Evolutionary conservation across 2,797 vertebrate species (phyloP).

Genomic region (Eidolon dupreanum): DNA sequence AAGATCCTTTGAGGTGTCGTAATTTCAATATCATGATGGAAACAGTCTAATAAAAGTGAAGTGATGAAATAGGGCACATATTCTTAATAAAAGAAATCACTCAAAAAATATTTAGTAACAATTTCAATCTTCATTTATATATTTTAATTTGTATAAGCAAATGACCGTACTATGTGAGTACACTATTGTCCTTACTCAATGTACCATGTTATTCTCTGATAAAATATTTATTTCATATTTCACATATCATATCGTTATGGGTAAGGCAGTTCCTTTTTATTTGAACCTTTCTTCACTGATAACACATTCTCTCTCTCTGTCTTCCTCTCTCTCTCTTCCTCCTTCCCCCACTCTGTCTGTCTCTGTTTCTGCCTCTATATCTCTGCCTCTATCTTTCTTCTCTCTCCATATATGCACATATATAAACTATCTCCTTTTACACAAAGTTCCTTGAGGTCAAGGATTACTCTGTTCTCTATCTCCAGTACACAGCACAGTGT

Average conservation of each 20-base stretch:
- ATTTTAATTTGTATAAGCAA: neutral
- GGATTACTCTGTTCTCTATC: neutral
- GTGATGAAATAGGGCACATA: neutral
- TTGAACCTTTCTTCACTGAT: neutral
- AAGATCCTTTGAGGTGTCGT: neutral
- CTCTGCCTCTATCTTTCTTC: too few species aligned
- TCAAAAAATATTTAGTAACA: neutral
- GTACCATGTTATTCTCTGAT: neutral
- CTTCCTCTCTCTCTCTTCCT: neutral
- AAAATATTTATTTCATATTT: neutral
- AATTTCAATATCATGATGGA: neutral
- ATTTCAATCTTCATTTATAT: neutral
- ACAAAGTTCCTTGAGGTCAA: neutral
- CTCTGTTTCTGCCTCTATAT: neutral
- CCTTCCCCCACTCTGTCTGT: neutral
- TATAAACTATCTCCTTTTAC: neutral
- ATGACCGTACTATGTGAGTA: neutral
- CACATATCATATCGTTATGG: neutral
- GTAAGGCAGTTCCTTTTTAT: neutral
- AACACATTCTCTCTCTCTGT: neutral
- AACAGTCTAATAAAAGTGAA: neutral
- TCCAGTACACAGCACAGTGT: neutral
- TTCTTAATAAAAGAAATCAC: neutral
- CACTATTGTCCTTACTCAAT: neutral
- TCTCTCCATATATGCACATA: neutral